phyloP scores from a whole-genome alignment of 2,113 vertebrate genomes.

The Gymnorhina tibicen region DNA sequence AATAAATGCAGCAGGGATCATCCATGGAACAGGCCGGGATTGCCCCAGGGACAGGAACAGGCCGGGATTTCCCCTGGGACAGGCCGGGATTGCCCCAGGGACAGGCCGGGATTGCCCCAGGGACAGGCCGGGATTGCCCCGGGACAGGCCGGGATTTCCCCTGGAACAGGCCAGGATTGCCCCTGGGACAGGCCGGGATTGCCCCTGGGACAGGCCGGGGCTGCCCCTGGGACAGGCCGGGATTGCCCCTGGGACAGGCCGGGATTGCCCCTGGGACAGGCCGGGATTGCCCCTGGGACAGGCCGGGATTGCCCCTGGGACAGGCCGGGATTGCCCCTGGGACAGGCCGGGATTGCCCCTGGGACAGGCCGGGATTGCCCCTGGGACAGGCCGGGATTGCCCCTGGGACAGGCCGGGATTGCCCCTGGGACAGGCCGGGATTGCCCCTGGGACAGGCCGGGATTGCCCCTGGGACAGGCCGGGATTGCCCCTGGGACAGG shows the following conservation, averaged over 20 bases:
- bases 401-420: not conserved
- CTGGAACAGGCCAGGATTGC: rapidly evolving
- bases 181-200: not conserved
- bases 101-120: not conserved
- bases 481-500: too few relatives aligned
- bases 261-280: not conserved
- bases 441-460: not conserved
- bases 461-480: not conserved
- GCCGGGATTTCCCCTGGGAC: rapidly evolving
- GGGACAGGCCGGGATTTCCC: rapidly evolving
- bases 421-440: not conserved
- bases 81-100: not conserved
- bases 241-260: not conserved
- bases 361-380: not conserved
- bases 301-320: rapidly evolving
- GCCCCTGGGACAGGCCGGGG: not conserved
- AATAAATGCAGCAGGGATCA: not conserved
- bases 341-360: rapidly evolving
- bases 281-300: not conserved
- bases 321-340: not conserved
- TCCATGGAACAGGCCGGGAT: not conserved
- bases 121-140: not conserved
- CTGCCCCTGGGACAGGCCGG: not conserved
- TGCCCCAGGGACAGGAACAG: not conserved
- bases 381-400: not conserved